phyloP scores from a whole-genome alignment of 2,113 vertebrate genomes.

The Pelusios castaneus region DNA sequence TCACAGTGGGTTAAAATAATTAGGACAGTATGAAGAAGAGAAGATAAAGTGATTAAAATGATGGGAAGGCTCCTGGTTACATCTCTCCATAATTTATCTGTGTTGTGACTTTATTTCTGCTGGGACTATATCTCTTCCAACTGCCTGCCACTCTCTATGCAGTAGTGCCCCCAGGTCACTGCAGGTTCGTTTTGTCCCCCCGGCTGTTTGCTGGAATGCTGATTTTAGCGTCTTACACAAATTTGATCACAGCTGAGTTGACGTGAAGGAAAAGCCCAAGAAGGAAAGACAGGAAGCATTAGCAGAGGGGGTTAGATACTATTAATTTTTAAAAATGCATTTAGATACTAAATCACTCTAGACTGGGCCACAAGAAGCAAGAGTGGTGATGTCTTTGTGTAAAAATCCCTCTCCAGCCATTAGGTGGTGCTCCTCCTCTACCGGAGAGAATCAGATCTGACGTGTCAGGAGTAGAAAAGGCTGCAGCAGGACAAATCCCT shows the following conservation, averaged over 20 bases:
- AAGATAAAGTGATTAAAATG: background rate
- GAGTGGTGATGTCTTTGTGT: background rate
- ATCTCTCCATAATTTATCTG: background rate
- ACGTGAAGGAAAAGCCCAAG: background rate
- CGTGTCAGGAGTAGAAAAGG: background rate
- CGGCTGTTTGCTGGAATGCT: background rate
- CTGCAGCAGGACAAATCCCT: background rate
- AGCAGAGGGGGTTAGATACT: background rate
- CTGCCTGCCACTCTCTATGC: background rate
- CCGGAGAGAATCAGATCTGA: background rate
- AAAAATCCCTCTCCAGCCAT: background rate
- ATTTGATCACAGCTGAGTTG: background rate
- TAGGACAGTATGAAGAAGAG: background rate
- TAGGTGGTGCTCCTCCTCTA: background rate
- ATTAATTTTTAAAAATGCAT: background rate
- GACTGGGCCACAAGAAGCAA: background rate
- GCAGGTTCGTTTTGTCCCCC: background rate
- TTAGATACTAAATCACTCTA: background rate
- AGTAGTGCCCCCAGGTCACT: background rate
- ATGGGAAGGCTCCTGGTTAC: background rate
- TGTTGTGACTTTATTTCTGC: background rate
- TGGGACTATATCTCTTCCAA: background rate
- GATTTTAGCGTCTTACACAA: background rate
- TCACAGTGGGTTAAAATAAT: background rate
- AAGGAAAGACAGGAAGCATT: background rate